Evolutionary conservation across 1,140 invertebrate species (phyloP), one percentile per base, ranked within the genome.

Genomic region (Amphibalanus amphitrite): DNA sequence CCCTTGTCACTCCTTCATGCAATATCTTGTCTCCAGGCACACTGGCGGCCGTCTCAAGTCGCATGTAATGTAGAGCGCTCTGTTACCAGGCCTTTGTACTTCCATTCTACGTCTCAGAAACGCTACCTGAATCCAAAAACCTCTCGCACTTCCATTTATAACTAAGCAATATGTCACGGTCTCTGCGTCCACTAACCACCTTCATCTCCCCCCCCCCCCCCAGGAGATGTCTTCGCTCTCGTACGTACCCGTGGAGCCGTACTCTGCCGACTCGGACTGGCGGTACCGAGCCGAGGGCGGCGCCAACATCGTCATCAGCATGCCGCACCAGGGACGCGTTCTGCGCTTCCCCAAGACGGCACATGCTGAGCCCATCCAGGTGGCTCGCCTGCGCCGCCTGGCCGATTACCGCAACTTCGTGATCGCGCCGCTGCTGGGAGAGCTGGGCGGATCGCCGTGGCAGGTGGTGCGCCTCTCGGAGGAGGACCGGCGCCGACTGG

Each of bases 361-460:
- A 6, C 72, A 71, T 29, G 29, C 40, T n/a, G 72, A 72, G 29
- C 70, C 70, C 29, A 69, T 71, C 47, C 69, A 71, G 29, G 70
- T 72, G 64, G 28, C 30, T 23, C 64, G 73, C 4, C 67, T 69
- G 3, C 67, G 33, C 25, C 69, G 73, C 29, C 67, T 72, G 0
- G 68, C 38, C 29, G 33, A 72, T 4, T 73, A 47, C 28, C 64
- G 64, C 72, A 72, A 72, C 23, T 70, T 29, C 23, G 69, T 75
- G 69, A 75, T 75, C 26, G 64, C 71, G 17, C 74, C 67, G 28
- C 74, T 71, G 64, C 71, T 75, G 23, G 74, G 70, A 15, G 74
- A 72, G 69, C 69, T 59, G n/a, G 74, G 69, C n/a, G 70, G 40
- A 1, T 0, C 69, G 69, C 47, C 20, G 38, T 70, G 47, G 33